A percentile compares a stretch with the other conserved stretches of the same genome.
phyloP scores from a whole-genome alignment of 2,113 vertebrate species.

The Geothlypis trichas region DNA sequence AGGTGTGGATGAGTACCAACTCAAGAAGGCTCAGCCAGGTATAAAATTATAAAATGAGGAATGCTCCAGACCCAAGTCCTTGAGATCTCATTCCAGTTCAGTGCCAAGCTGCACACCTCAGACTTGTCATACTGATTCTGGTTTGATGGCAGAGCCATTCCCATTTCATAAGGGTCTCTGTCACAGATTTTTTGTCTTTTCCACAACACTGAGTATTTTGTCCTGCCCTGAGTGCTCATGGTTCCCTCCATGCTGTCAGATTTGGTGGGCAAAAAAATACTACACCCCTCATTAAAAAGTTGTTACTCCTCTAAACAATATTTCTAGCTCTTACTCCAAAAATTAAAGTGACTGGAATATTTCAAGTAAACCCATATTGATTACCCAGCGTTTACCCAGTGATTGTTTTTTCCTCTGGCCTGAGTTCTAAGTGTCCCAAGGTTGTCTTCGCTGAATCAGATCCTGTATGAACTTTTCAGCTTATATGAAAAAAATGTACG shows the following conservation, averaged over 20 bases:
- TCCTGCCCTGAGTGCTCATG: not conserved
- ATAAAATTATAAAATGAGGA: not conserved
- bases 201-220: not conserved
- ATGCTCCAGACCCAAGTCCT: not conserved
- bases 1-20: not conserved
- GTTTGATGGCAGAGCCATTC: not conserved
- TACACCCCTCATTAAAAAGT: not conserved
- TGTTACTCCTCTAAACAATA: not conserved
- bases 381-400: not conserved
- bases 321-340: not conserved
- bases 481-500: not conserved
- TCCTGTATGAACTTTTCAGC: not conserved
- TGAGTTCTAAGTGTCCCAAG: not conserved
- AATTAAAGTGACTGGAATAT: not conserved
- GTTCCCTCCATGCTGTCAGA: not conserved
- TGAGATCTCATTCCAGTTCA: not conserved
- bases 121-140: not conserved
- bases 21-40: not conserved
- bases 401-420: not conserved
- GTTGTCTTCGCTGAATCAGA: not conserved
- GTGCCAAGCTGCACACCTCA: not conserved
- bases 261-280: not conserved
- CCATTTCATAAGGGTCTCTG: not conserved
- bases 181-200: not conserved
- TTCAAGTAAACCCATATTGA: not conserved